Evolutionary conservation across 1,140 invertebrate genomes (phyloP).

Genomic region (Subanguina moxae): DNA sequence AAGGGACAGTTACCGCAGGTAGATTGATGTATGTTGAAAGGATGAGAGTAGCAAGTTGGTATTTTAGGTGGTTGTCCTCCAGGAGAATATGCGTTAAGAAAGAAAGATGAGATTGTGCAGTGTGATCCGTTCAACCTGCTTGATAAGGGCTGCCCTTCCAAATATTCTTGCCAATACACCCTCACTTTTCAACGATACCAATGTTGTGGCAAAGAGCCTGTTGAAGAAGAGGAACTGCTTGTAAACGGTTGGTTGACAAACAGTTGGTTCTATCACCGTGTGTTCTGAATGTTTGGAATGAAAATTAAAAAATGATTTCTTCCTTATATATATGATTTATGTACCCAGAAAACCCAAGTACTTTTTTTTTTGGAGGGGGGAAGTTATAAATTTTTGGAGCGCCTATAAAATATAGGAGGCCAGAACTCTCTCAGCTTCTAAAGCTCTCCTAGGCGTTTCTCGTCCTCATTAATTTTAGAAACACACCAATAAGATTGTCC

Average conservation of each 20-base stretch:
- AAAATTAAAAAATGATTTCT: too few relatives aligned
- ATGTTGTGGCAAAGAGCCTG: slow-evolving; percentile 53
- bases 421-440: too few relatives aligned
- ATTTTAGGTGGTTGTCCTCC: slow-evolving; percentile 42
- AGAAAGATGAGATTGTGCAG: slow-evolving; percentile 43
- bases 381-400: too few relatives aligned
- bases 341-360: too few relatives aligned
- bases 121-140: slow-evolving; percentile 53
- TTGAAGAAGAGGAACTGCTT: slow-evolving; percentile 48
- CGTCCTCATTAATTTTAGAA: too few relatives aligned
- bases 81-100: slow-evolving; percentile 46
- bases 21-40: background rate
- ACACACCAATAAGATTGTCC: too few relatives aligned
- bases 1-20: slow-evolving; percentile 29
- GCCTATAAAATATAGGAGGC: too few relatives aligned
- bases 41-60: slow-evolving; percentile 4
- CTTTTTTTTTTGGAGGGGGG: too few relatives aligned
- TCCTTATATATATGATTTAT: too few relatives aligned
- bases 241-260: slow-evolving; percentile 22
- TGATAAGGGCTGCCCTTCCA: slow-evolving; percentile 44
- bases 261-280: too few relatives aligned
- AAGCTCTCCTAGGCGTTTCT: too few relatives aligned
- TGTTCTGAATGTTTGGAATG: too few relatives aligned
- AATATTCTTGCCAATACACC: slow-evolving; percentile 50
- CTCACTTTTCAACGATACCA: slow-evolving; percentile 51